Evolutionary conservation across 2,888 invertebrate genomes (phyloP).

Genomic region (Acleris cristana): DNA sequence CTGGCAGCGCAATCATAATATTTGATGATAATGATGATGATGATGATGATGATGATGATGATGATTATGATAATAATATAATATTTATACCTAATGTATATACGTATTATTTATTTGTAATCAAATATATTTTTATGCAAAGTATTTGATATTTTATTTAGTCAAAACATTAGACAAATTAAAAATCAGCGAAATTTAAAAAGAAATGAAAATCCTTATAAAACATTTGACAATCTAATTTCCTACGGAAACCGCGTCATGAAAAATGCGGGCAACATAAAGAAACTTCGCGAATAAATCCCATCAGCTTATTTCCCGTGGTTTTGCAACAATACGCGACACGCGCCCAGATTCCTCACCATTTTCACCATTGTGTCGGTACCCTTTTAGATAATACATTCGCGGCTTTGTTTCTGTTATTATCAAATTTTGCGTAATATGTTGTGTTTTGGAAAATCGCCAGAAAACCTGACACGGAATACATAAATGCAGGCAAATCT

Average conservation of each 20-base stretch:
- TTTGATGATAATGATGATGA: too few relatives aligned
- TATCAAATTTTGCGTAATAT: conserved; percentile 26
- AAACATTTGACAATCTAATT: conserved; percentile 3
- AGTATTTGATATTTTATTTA: too few relatives aligned
- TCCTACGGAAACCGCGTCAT: not conserved
- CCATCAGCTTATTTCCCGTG: conserved; percentile 12
- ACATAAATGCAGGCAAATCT: not conserved
- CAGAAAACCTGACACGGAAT: not conserved
- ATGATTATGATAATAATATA: too few relatives aligned
- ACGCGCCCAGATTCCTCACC: conserved; percentile 9
- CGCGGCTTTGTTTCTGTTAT: conserved; percentile 24
- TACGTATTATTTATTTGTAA: too few relatives aligned
- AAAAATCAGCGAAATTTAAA: too few relatives aligned
- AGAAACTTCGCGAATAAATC: conserved; percentile 17
- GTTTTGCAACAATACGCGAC: conserved; percentile 18
- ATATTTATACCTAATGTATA: too few relatives aligned
- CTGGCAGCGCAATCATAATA: too few relatives aligned
- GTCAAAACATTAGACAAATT: too few relatives aligned
- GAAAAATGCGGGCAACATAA: not conserved
- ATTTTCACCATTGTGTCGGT: conserved; percentile 15
- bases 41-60: too few relatives aligned
- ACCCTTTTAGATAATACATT: conserved; percentile 23
- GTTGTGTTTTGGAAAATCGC: conserved; percentile 10
- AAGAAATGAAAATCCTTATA: not conserved
- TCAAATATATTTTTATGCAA: too few relatives aligned